Base-by-base conservation (phyloP, 2,888 invertebrate species). In the Dryocosmus kuriphilus region DNA sequence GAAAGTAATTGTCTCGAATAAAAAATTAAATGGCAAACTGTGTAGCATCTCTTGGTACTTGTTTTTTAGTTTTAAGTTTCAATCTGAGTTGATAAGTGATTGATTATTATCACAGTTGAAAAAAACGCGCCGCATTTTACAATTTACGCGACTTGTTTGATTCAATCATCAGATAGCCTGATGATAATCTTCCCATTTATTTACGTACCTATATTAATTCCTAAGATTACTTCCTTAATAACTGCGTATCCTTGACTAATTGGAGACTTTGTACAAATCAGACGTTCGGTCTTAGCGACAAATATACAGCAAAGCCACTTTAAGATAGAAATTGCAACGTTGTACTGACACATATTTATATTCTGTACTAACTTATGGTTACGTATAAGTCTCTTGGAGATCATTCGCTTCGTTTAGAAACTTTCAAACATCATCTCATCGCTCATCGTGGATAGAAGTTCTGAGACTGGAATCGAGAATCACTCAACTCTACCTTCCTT, bases 61-160 rank as follows among this genome's bases (percentile, higher is more conserved):
- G n/a, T 3, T 57, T 57, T 14, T 27, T 27, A 19, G 19, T 67
- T 67, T 41, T 6, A 46, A 46, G 19, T 51, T 51, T 71, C 32
- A 51, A 46, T 38, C 24, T 24, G 22, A 24, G 24, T 27, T 65
- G 41, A 16, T 60, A 60, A 24, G 65, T 41, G 22, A 16, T 41
- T 41, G 51, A 71, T 71, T 71, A 65, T 65, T 65, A 71, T 71
- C 71, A 71, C 71, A 71, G 71, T n/a, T 55, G 27, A 71, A 51
- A 71, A 67, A 67, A 71, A 71, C 67, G 46, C 30, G 46, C n/a
- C 67, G 51, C 67, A 46, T 46, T 71, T 27, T 46, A 71, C 24
- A 71, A 71, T 46, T 71, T 30, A 71, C 67, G 67, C 46, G 51
- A 67, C 27, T 67, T 6, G 24, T 65, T 41, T 67, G 27, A 67